Evolutionary conservation across 2,797 vertebrate species (phyloP), one percentile per base, ranked within the genome.

Genomic region (Pseudochromis fuscus): DNA sequence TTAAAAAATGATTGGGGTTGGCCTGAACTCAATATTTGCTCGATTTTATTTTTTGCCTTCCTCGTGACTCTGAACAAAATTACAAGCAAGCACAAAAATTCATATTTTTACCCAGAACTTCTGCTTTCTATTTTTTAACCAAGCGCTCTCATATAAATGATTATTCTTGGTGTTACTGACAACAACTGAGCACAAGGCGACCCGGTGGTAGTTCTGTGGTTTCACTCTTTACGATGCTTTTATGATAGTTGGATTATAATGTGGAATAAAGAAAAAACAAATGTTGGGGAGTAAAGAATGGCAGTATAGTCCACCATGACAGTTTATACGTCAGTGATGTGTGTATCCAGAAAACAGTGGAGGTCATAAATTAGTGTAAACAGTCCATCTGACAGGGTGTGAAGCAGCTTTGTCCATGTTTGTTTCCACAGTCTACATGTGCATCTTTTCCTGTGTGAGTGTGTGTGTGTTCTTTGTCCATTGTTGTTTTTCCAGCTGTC

Each of bases 401-500:
- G 35, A 28, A 19, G 45, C 37, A 1, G 1, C 50, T 31, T 52
- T n/a, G 18, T 52, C 49, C 8, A 24, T 57, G 13, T 61, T 31
- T 38, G 30, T 67, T 74, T 57, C 49, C 60, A 46, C 40, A 38
- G 46, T 28, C 64, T 53, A 16, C 53, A 53, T 59, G 44, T 53
- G 31, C 28, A 2, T 68, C 42, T 71, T 55, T 71, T 50, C 38
- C 60, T 67, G 51, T 72, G 56, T 44, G 23, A 55, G 52, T 67
- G 23, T 72, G 31, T 35, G 46, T 53, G 40, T 73, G 44, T 56
- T 51, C 44, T 72, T 30, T 60, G 53, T 65, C 24, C 44, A 27
- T 59, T 67, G 74, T 75, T 88, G 84, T 87, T 90, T 42, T 91
- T 81, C 71, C 81, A 86, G 80, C 87, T 89, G 87, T 73, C 70